phyloP scores from a whole-genome alignment of 2,888 invertebrate genomes.

The Latheticus oryzae region DNA sequence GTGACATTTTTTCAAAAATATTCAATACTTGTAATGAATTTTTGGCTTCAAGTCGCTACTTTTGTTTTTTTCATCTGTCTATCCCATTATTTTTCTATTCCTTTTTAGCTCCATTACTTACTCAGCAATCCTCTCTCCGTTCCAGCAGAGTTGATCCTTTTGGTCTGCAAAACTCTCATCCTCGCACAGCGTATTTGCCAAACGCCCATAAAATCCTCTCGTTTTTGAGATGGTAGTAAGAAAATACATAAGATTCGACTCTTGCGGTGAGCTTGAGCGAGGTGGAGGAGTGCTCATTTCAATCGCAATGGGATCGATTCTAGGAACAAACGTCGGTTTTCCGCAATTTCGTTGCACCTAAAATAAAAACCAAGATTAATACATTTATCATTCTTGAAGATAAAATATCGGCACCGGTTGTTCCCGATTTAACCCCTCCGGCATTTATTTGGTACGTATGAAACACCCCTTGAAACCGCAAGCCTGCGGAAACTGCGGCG shows the following conservation, averaged over 20 bases:
- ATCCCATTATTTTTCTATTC: not conserved
- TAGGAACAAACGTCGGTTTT: constrained; percentile 57
- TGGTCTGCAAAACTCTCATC: constrained; percentile 76
- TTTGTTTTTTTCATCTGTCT: too few species aligned
- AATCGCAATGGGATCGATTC: constrained; percentile 51
- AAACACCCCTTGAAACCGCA: not conserved
- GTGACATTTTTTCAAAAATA: not conserved
- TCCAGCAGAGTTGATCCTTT: constrained; percentile 82
- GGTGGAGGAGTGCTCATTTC: constrained; percentile 52
- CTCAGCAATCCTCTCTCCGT: constrained; percentile 82
- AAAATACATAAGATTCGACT: constrained; percentile 70
- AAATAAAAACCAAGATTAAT: constrained; percentile 36
- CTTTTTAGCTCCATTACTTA: constrained; percentile 69
- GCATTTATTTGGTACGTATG: too few species aligned
- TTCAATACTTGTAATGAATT: too few species aligned
- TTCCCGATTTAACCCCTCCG: too few species aligned
- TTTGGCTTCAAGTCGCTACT: too few species aligned
- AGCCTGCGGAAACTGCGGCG: constrained; percentile 3
- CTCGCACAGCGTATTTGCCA: constrained; percentile 84
- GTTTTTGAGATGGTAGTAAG: constrained; percentile 76
- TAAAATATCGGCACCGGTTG: too few species aligned
- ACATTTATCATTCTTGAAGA: constrained; percentile 6
- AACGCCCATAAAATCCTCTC: constrained; percentile 84
- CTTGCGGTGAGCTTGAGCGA: constrained; percentile 48
- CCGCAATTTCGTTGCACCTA: constrained; percentile 71